Evolutionary conservation across 2,113 vertebrate species (phyloP).

Genomic region (Cairina moschata): DNA sequence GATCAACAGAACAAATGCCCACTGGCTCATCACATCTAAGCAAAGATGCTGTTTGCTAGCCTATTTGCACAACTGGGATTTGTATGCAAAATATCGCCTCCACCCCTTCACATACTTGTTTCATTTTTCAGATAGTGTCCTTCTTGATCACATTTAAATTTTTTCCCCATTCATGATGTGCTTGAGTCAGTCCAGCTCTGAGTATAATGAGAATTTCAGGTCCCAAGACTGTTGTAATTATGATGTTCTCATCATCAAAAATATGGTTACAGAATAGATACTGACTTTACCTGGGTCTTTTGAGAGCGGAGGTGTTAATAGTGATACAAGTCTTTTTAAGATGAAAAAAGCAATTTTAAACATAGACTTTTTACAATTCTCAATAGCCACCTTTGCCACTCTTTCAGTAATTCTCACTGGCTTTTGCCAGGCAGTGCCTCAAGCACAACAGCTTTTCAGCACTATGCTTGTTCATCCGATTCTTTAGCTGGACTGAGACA

Average conservation of each 20-base stretch:
- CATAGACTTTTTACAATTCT: not conserved
- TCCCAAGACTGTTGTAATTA: slow-evolving; percentile 18
- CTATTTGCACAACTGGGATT: not conserved
- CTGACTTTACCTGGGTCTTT: not conserved
- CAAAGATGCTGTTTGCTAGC: not conserved
- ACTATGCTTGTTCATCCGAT: not conserved
- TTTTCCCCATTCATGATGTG: not conserved
- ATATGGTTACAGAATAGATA: not conserved
- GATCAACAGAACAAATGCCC: slow-evolving; percentile 23
- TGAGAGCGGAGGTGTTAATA: not conserved
- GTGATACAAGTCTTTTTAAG: not conserved
- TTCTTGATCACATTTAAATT: not conserved
- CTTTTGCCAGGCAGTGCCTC: not conserved
- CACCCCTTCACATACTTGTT: not conserved
- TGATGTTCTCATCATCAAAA: not conserved
- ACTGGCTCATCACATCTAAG: not conserved
- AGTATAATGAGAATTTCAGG: not conserved
- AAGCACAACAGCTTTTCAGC: not conserved
- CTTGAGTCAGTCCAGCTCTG: not conserved
- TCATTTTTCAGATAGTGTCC: not conserved
- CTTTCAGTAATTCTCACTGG: not conserved
- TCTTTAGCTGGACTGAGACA: not conserved
- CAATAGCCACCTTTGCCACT: not conserved
- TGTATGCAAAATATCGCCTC: not conserved
- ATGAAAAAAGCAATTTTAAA: not conserved